Conservation (phyloP, 1,140 invertebrate species). For the Sitophilus oryzae region DNA sequence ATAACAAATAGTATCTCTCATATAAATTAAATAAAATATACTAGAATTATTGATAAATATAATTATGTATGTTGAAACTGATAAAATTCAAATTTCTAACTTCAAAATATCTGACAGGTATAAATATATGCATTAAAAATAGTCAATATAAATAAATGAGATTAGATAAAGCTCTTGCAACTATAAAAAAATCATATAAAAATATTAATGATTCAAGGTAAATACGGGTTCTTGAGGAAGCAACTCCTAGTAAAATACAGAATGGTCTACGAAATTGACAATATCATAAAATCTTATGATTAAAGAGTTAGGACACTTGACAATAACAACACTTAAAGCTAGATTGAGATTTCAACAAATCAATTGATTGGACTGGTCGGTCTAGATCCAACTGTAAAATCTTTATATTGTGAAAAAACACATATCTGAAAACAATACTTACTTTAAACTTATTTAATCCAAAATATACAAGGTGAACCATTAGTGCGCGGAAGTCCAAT, state of each 20-base stretch:
- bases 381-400: slow-evolving; percentile 69
- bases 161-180: too few species aligned
- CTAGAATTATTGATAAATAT: too few species aligned
- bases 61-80: too few species aligned
- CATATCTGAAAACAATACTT: slow-evolving; percentile 66
- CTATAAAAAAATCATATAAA: too few species aligned
- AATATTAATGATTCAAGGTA: too few species aligned
- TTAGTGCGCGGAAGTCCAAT: too few species aligned
- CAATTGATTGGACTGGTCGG: slow-evolving; percentile 43
- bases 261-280: slow-evolving; percentile 17
- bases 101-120: neutral
- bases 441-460: too few species aligned
- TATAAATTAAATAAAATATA: too few species aligned
- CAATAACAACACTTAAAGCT: slow-evolving; percentile 4
- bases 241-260: neutral
- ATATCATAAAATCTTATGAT: slow-evolving; percentile 19
- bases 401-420: slow-evolving; percentile 86
- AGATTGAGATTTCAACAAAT: slow-evolving; percentile 7
- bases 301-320: slow-evolving; percentile 12
- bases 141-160: neutral
- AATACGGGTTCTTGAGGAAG: too few species aligned
- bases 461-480: too few species aligned
- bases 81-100: neutral
- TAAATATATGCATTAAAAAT: neutral
- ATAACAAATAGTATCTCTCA: too few species aligned